Conservation (phyloP, 2,797 vertebrate genomes). For the Chlorospingus flavigularis region DNA sequence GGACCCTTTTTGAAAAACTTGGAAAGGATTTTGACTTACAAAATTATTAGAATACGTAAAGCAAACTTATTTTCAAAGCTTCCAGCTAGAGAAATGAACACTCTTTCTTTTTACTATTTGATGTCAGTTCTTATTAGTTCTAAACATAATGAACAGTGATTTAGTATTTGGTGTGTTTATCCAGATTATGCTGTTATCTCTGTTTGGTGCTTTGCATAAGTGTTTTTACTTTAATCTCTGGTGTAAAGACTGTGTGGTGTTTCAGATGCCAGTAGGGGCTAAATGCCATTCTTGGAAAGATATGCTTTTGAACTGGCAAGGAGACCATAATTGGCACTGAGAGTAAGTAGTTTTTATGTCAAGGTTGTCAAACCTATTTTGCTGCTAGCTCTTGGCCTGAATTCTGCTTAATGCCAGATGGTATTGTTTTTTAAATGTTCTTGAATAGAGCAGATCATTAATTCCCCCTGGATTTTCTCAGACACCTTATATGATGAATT, state of each 20-base stretch:
- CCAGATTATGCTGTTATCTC: not conserved
- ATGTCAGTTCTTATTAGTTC: not conserved
- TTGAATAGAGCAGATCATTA: conserved; percentile 44
- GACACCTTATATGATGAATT: not conserved
- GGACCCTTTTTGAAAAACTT: not conserved
- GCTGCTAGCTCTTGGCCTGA: conserved; percentile 47
- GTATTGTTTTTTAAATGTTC: conserved; percentile 56
- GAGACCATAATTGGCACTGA: conserved; percentile 20
- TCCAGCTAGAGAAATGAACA: not conserved
- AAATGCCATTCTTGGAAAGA: conserved; percentile 39
- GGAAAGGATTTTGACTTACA: not conserved
- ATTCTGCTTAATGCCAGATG: conserved; percentile 60
- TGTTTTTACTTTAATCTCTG: not conserved
- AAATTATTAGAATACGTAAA: not conserved
- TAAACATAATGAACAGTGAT: not conserved
- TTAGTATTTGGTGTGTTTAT: not conserved
- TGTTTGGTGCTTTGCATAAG: not conserved
- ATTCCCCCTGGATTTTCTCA: conserved; percentile 22
- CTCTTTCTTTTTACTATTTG: not conserved
- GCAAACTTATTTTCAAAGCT: not conserved
- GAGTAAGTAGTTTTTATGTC: conserved; percentile 55
- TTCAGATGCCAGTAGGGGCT: not conserved
- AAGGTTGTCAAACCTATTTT: conserved; percentile 52
- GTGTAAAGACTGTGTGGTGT: not conserved
- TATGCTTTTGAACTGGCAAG: conserved; percentile 40